phyloP scores from a whole-genome alignment of 2,113 vertebrate species.

The Thinocorus orbignyianus region DNA sequence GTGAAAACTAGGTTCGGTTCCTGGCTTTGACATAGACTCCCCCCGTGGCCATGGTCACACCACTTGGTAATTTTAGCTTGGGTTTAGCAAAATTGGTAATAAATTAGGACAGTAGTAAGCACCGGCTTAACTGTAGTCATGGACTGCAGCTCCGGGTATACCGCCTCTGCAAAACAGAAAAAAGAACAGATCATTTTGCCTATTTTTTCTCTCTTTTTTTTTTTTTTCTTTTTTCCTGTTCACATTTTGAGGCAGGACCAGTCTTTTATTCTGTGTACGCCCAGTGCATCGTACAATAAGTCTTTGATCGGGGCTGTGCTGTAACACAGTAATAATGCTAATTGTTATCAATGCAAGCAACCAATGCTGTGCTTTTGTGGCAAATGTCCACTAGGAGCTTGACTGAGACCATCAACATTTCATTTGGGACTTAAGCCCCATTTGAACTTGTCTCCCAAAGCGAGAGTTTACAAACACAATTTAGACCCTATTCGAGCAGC shows the following conservation, averaged over 20 bases:
- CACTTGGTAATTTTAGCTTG: neutral
- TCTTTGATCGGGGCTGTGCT: conserved; percentile 12
- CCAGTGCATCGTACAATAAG: neutral
- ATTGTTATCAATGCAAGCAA: conserved; percentile 51
- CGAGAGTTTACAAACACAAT: conserved; percentile 64
- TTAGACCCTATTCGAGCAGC: conserved; percentile 25
- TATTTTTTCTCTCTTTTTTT: neutral
- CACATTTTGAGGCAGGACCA: neutral
- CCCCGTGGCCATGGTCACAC: neutral
- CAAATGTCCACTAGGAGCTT: conserved; percentile 58
- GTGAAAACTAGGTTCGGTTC: neutral
- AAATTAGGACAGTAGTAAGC: neutral
- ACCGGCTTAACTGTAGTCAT: neutral
- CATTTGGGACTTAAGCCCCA: conserved; percentile 55
- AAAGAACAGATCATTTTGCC: neutral
- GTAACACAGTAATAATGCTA: conserved; percentile 18
- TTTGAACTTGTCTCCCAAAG: conserved; percentile 64
- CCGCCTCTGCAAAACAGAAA: neutral
- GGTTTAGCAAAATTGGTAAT: neutral
- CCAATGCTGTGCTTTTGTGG: conserved; percentile 54
- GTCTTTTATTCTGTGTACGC: neutral
- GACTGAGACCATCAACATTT: conserved; percentile 57
- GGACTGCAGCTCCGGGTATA: neutral
- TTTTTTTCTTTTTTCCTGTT: neutral
- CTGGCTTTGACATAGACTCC: neutral